Evolutionary conservation across 1,140 invertebrate genomes (phyloP).

Genomic region (Caenorhabditis remanei): DNA sequence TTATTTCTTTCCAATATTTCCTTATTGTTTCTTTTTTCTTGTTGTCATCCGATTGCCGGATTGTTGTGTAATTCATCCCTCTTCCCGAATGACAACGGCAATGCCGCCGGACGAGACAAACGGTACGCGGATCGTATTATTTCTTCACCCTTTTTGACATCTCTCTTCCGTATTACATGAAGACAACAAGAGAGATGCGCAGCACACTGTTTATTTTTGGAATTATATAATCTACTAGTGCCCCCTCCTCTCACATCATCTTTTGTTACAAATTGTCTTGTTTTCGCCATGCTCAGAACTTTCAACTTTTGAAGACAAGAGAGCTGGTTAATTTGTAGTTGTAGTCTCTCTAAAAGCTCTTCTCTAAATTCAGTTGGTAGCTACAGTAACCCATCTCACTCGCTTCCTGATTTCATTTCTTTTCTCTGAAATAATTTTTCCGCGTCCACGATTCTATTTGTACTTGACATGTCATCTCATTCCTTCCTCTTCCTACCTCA

Average conservation of each 20-base stretch:
- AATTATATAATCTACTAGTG: constrained; percentile 41
- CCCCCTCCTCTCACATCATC: constrained; percentile 14
- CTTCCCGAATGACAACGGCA: constrained; percentile 24
- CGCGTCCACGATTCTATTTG: background rate
- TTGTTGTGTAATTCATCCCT: constrained; percentile 39
- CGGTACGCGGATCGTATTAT: constrained; percentile 30
- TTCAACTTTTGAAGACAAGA: background rate
- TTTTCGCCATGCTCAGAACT: constrained; percentile 42
- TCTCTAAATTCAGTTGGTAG: no score
- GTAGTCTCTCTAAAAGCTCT: no score
- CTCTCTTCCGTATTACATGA: constrained; percentile 48
- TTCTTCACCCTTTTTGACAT: background rate
- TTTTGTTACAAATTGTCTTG: constrained; percentile 51
- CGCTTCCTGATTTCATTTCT: no score
- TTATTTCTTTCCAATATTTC: background rate
- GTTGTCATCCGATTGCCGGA: background rate
- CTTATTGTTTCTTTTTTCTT: constrained; percentile 33
- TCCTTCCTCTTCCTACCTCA: constrained; percentile 17
- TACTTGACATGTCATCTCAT: constrained; percentile 21
- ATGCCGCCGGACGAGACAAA: background rate
- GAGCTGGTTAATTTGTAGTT: no score
- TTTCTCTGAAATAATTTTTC: background rate
- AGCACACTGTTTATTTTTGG: constrained; percentile 51
- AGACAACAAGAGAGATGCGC: constrained; percentile 17
- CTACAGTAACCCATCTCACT: no score